Base-by-base conservation (phyloP, 2,888 invertebrate species). In the Leuctra nigra region DNA sequence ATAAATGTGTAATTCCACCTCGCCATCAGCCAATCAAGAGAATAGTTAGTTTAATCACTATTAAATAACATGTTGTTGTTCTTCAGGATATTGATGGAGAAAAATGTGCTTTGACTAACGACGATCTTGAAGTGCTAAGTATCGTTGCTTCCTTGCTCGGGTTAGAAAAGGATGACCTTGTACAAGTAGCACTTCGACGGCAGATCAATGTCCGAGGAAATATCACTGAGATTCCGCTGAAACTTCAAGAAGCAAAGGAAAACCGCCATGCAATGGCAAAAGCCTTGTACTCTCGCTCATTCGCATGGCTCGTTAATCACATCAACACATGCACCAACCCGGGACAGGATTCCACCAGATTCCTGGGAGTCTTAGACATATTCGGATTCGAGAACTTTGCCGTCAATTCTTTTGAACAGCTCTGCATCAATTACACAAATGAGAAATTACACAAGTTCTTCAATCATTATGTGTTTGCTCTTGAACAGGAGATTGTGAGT, bases 381-480 rank as follows among this genome's bases (percentile, higher is more conserved):
- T 94, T 94, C 70, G 94, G 93, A 56, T 94, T 94, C 71, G 94
- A 94, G 74, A 93, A 94, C 76, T 94, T 94, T 72, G 77, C 83
- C 2, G 77, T 82, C n/a, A 94, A 94, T 72, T 92, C 92, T 1
- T 87, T 94, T 65, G 94, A 94, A 69, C 94, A 94, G 68, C 79
- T 93, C 11, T 93, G 93, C 70, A 94, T 94, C 62, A 94, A 94
- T 73, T 94, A 92, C 73, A 91, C 93, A 0, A 94, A 94, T 69
- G 93, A 94, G 72, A 94, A 94, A 70, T 77, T 94, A 33, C 94
- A 94, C 70, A 91, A 91, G 76, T 94, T 95, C 77, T 96, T 96
- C 74, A 95, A 95, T 75, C 93, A 95, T 69, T 94, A 95, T 68
- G 94, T 96, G 23, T 95, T 96, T 68, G 91, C 93, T 1, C 70